Conservation (phyloP, 2,888 invertebrate genomes). For the Gari tellinella region DNA sequence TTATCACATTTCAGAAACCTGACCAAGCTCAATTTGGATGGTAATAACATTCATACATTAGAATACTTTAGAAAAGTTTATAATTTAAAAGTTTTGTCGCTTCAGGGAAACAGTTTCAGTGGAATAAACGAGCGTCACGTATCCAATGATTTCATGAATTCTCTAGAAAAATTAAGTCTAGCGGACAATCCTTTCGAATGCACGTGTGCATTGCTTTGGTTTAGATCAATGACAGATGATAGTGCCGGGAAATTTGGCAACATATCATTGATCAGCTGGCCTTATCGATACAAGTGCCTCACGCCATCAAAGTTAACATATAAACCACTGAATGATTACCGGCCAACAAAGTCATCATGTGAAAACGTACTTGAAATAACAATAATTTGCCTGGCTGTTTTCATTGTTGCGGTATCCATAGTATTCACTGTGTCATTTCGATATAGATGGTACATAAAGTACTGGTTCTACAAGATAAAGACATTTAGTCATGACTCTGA, state of each 20-base stretch:
- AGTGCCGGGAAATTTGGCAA: constrained; percentile 2
- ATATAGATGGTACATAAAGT: constrained; percentile 35
- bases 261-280: constrained; percentile 20
- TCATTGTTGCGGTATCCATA: neutral
- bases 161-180: constrained; percentile 10
- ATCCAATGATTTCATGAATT: constrained; percentile 1
- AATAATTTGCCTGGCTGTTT: neutral
- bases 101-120: constrained; percentile 7
- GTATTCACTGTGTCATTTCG: constrained; percentile 4
- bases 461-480: constrained; percentile 14
- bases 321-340: constrained; percentile 6
- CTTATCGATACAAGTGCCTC: constrained; percentile 15
- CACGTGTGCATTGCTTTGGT: constrained; percentile 42
- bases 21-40: constrained; percentile 11
- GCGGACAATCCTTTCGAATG: constrained; percentile 47
- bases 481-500: constrained; percentile 4
- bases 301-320: neutral
- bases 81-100: constrained; percentile 2
- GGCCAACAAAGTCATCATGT: constrained; percentile 25
- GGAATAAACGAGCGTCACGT: constrained; percentile 7
- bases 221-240: constrained; percentile 32
- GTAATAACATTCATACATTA: constrained; percentile 11
- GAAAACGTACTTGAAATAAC: neutral
- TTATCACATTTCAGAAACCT: constrained; percentile 13
- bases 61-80: neutral